Base-by-base conservation (phyloP, 1,140 invertebrate genomes). In the Eubasilissa regina region DNA sequence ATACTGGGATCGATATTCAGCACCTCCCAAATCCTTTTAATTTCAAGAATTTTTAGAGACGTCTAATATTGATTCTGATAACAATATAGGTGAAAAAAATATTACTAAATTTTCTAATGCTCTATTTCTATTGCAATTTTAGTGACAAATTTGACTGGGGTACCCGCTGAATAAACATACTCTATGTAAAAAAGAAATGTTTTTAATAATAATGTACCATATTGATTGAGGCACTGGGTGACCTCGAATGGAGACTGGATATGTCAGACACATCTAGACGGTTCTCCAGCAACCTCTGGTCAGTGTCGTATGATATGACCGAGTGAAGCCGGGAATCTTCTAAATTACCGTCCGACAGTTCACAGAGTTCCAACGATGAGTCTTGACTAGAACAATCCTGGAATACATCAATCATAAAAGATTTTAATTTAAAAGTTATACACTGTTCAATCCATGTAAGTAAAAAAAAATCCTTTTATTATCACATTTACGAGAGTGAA, bases 361-460 rank as follows among this genome's bases (percentile, higher is more conserved):
- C 88, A 77, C 88, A 89, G 43, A 89, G 75, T 84, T 89, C 88
- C 77, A 89, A 75, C 62, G 88, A 89, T 25, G 88, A 89, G 78
- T 89, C 87, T 86, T 89, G 88, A 88, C 88, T 89, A 86, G 86
- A 89, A 86, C 88, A 89, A 73, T 89, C 88, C 88, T 89, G 85
- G n/a, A 88, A 87, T 11, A 45, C n/a, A 19, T 3, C 48, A 51
- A 51, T 51, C n/a, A 8, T 51, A 51, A 51, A 51, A 13, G 8
- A 51, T 3, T n/a, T n/a, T 51, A 13, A 51, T 12, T 13, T 13
- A 3, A 51, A 51, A 1, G n/a, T 13, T 51, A 13, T 13, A 51
- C 3, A 51, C 48, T 12, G 48, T 51, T 51, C 3, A 15, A 51
- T 51, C 11, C n/a, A 13, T 15, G 11, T 13, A 51, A 15, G 11